Percentiles rank a stretch among this genome's conserved stretches.
Conservation (phyloP, 2,888 invertebrate genomes). For the Kuschelorhynchus macadamiae region DNA sequence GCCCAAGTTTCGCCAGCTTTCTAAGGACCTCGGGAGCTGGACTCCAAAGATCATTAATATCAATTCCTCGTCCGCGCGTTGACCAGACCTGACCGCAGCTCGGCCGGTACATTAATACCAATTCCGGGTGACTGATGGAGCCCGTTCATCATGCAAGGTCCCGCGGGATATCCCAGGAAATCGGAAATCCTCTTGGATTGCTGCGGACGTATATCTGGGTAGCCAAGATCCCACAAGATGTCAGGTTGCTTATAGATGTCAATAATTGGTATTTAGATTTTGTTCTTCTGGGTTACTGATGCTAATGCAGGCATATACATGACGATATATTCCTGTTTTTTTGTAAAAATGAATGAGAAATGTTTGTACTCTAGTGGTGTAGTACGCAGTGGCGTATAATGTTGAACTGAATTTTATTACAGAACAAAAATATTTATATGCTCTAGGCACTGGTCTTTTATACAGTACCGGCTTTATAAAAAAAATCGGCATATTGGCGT, state of each 20-base stretch:
- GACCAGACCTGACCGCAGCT: slow-evolving; percentile 48
- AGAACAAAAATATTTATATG: no score
- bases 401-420: no score
- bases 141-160: slow-evolving; percentile 68
- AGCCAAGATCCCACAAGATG: slow-evolving; percentile 13
- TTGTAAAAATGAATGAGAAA: no score
- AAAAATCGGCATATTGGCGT: no score
- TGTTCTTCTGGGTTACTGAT: no score
- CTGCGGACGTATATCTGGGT: slow-evolving; percentile 18
- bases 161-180: slow-evolving; percentile 60
- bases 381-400: no score
- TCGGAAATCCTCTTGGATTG: slow-evolving; percentile 42
- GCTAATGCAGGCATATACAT: no score
- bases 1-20: slow-evolving; percentile 58
- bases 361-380: no score
- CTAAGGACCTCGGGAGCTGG: slow-evolving; percentile 62
- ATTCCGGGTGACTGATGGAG: slow-evolving; percentile 69
- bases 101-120: slow-evolving; percentile 69
- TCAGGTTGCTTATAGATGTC: slow-evolving; percentile 2
- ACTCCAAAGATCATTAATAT: slow-evolving; percentile 66
- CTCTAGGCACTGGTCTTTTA: no score
- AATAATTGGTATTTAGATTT: background rate
- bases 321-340: no score
- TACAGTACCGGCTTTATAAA: no score
- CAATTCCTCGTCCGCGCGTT: slow-evolving; percentile 60